Conservation (phyloP, 2,888 invertebrate genomes). For the Aphodius granarius region DNA sequence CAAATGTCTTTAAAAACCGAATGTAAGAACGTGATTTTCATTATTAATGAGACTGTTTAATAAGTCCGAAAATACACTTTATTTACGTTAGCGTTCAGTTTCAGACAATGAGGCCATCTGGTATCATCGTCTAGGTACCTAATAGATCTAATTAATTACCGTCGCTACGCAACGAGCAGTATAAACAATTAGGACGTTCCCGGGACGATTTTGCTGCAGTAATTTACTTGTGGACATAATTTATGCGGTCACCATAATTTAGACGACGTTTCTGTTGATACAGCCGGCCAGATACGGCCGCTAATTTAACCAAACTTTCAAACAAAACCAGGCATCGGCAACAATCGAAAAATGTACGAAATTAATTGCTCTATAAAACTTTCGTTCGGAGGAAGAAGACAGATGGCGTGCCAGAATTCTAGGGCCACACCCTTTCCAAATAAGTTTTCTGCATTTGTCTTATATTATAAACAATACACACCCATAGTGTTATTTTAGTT, state of each 20-base stretch:
- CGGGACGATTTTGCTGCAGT: constrained; percentile 5
- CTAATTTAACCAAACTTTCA: background rate
- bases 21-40: background rate
- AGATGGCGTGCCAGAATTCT: background rate
- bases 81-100: background rate
- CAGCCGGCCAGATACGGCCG: background rate
- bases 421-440: background rate
- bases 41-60: background rate
- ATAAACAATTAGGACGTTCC: constrained; percentile 1
- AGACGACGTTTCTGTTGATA: background rate
- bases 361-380: background rate
- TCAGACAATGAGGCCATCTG: background rate
- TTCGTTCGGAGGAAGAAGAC: background rate
- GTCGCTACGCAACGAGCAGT: background rate
- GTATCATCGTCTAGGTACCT: constrained; percentile 12
- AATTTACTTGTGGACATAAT: constrained; percentile 1
- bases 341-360: background rate
- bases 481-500: background rate
- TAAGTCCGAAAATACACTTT: background rate
- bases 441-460: background rate
- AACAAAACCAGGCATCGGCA: background rate
- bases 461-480: background rate
- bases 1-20: too few species aligned
- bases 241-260: background rate
- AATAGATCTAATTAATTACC: constrained; percentile 13